Percentiles rank a stretch among this genome's conserved stretches.
Conservation (phyloP, 1,140 invertebrate species). For the Triops cancriformis region DNA sequence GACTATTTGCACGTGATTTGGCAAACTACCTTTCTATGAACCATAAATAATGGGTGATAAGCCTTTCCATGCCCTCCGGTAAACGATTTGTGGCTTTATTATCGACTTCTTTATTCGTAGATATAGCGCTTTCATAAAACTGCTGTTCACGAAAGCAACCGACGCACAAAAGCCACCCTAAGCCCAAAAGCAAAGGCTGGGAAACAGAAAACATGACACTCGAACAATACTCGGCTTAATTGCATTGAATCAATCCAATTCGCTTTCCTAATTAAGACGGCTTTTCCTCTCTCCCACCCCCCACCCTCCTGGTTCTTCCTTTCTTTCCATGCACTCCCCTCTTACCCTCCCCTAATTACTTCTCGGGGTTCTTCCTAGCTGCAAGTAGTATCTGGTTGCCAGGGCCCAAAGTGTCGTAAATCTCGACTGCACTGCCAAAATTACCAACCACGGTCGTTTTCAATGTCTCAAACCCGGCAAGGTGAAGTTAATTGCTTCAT, state of each 20-base stretch:
- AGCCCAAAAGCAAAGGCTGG: background rate
- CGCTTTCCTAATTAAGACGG: background rate
- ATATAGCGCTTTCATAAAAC: too few relatives aligned
- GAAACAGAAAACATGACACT: background rate
- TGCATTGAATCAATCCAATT: background rate
- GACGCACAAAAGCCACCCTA: background rate
- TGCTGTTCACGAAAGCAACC: too few relatives aligned
- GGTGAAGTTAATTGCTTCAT: constrained; percentile 3
- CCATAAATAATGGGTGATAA: too few relatives aligned
- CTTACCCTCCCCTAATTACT: background rate
- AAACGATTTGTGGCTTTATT: too few relatives aligned
- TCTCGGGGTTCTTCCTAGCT: background rate
- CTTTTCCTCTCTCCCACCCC: background rate
- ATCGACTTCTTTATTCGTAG: too few relatives aligned
- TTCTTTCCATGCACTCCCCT: too few relatives aligned
- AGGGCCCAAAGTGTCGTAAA: background rate
- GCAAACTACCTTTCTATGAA: background rate
- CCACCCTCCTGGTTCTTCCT: too few relatives aligned
- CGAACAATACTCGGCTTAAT: background rate
- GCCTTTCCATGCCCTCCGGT: too few relatives aligned
- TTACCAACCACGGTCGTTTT: background rate
- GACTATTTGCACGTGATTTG: background rate
- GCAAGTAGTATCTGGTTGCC: background rate
- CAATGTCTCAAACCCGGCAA: background rate
- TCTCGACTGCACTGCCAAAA: background rate